Base-by-base conservation (phyloP, 2,113 vertebrate genomes). In the Oryzias melastigma region DNA sequence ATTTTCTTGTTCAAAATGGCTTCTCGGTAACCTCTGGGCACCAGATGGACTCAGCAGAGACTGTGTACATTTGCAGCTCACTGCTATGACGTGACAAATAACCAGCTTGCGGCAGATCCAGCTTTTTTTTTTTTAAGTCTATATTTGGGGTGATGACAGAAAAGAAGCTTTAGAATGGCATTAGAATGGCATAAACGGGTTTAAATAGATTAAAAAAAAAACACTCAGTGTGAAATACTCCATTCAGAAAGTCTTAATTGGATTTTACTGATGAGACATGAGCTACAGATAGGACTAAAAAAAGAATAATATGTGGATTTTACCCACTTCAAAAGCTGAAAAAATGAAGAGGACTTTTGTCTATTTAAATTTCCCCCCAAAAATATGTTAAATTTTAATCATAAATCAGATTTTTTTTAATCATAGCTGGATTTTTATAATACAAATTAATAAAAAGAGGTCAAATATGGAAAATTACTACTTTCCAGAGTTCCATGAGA, bases 121-220 rank as follows among this genome's bases (percentile, higher is more conserved):
- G 61, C 70, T 77, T 67, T 59, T 67, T 67, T 52, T 77, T 55
- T 54, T 27, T 27, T 27, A 71, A 16, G 56, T 59, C 76, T 77
- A 67, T 73, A 73, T 82, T 85, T 75, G 77, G 54, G 71, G 62
- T 73, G 80, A 80, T 77, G 65, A 65, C 57, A 47, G 59, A 71
- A 82, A 82, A 71, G 25, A 25, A 62, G 69, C 59, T 67, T 80
- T 61, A 25, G 56, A 57, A 65, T 51, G 68, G 64, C 44, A 62
- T 74, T 66, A 69, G 52, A 70, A 41, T 35, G 43, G 20, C 60
- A 52, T 44, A 78, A 65, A 64, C 42, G 43, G 59, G 35, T 77
- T 77, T 77, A 57, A 53, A 48, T 18, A 10, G 22, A 51, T 54
- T 22, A 22, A 22, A 75, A n/a, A 25, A 68, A 42, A 53, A 15